Evolutionary conservation across 2,888 invertebrate species (phyloP), one percentile per base, ranked within the genome.

Genomic region (Aleiodes alternator): DNA sequence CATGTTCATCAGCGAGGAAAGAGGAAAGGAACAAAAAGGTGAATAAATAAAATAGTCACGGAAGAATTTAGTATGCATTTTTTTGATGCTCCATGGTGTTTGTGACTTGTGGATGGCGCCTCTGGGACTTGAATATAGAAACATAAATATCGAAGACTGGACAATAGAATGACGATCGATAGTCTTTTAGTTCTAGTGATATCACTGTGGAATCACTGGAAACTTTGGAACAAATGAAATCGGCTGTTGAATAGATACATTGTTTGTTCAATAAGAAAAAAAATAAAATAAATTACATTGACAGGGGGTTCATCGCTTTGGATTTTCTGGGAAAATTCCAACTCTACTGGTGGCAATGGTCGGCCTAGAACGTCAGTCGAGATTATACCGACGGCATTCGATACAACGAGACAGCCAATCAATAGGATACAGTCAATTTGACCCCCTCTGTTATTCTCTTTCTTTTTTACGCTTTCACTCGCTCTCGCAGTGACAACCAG

Each of bases 321-420:
- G 70, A 69, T 64, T 50, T 66, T 69, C 66, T 53, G 66, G 70
- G 73, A 72, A 61, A 71, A 66, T 61, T 38, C 50, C 23, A 38
- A 69, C 72, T 71, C 69, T 9, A 73, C 64, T 66, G 66, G 72
- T 69, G 56, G 69, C 56, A 53, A 74, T 69, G 23, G 74, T 59
- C 74, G 53, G 57, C 73, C 50, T 66, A 50, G 57, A 77, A 75
- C 61, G 69, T 74, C 69, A 75, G 72, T 76, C 76, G 80, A 82
- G 82, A 85, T 84, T 82, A 23, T 31, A 81, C 81, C 80, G 80
- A 80, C 79, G 80, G 83, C 82, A 86, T 86, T 86, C 84, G 83
- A 85, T 86, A 86, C 81, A 83, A 14, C 14, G 87, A 87, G 82
- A 43, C 59, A 14, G 81, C 87, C 83, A 87, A 88, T 89, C 88